Percentiles rank a stretch among this genome's conserved stretches.
Evolutionary conservation across 1,140 invertebrate species (phyloP).

Genomic region (Philaenus spumarius): DNA sequence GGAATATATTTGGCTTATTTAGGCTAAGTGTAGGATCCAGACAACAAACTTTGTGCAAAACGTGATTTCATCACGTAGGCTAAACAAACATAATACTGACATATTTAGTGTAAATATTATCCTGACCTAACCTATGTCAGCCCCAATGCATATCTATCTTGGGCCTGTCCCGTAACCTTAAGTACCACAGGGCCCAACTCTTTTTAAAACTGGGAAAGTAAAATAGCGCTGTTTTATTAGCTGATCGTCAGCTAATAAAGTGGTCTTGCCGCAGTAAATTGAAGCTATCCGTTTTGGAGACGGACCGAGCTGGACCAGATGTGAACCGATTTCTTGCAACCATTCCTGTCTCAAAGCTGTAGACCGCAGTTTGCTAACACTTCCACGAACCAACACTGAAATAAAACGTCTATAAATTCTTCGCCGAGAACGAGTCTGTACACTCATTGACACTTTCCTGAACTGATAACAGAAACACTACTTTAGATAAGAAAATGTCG

Average conservation of each 20-base stretch:
- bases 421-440: background rate
- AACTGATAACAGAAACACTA: too few species aligned
- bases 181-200: conserved; percentile 25
- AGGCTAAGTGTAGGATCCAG: too few species aligned
- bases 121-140: conserved; percentile 13
- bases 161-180: conserved; percentile 6
- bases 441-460: conserved; percentile 11
- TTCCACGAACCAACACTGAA: background rate
- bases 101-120: too few species aligned
- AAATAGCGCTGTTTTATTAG: conserved; percentile 33
- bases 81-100: too few species aligned
- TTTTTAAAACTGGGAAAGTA: conserved; percentile 27
- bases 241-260: conserved; percentile 41
- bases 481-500: too few species aligned
- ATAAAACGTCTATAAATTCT: background rate
- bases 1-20: too few species aligned
- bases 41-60: too few species aligned
- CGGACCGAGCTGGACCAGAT: background rate
- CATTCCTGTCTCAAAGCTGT: conserved; percentile 13
- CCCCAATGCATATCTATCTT: conserved; percentile 22
- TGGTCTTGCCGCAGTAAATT: conserved; percentile 17
- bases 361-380: conserved; percentile 11
- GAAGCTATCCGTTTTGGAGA: conserved; percentile 11
- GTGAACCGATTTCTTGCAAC: conserved; percentile 10
- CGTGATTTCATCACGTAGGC: too few species aligned